Conservation (phyloP, 2,888 invertebrate genomes). For the Melanargia galathea region DNA sequence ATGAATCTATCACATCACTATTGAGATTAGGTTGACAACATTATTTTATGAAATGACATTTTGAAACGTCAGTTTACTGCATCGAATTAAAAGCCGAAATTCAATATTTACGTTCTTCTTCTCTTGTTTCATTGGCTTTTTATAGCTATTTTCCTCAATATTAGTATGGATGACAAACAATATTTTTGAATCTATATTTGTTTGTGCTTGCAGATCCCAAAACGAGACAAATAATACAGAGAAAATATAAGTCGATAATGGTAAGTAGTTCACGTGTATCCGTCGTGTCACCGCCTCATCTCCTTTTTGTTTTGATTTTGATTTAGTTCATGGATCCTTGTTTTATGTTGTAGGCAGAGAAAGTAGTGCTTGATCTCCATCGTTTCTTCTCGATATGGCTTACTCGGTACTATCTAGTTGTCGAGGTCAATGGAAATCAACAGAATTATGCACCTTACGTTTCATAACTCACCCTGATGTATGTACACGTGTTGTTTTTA, state of each 20-base stretch:
- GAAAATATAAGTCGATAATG: constrained; percentile 99
- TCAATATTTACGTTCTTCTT: too few relatives aligned
- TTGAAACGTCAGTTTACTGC: too few relatives aligned
- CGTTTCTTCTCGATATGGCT: constrained; percentile 90
- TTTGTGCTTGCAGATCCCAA: constrained; percentile 92
- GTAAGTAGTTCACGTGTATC: constrained; percentile 83
- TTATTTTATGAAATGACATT: too few relatives aligned
- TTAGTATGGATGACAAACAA: not conserved
- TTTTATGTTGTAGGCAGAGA: constrained; percentile 87
- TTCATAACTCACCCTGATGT: constrained; percentile 69
- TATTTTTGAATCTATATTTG: not conserved
- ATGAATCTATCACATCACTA: too few relatives aligned
- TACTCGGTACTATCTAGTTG: constrained; percentile 68
- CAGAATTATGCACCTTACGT: constrained; percentile 68
- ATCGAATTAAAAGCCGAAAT: too few relatives aligned
- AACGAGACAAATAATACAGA: constrained; percentile 96
- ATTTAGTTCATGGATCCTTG: constrained; percentile 52
- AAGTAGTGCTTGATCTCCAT: constrained; percentile 88
- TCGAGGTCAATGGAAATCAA: constrained; percentile 65
- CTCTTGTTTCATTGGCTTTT: too few relatives aligned
- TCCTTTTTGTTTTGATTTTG: constrained; percentile 51
- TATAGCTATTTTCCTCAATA: too few relatives aligned
- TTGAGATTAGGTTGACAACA: too few relatives aligned
- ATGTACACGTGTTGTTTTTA: constrained; percentile 64
- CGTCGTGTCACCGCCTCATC: constrained; percentile 36